These are phyloP conservation scores for Chrysocyon brachyurus DNA, from an alignment of 2,797 vertebrate genomes.

Conservation along the genomic window DNA sequence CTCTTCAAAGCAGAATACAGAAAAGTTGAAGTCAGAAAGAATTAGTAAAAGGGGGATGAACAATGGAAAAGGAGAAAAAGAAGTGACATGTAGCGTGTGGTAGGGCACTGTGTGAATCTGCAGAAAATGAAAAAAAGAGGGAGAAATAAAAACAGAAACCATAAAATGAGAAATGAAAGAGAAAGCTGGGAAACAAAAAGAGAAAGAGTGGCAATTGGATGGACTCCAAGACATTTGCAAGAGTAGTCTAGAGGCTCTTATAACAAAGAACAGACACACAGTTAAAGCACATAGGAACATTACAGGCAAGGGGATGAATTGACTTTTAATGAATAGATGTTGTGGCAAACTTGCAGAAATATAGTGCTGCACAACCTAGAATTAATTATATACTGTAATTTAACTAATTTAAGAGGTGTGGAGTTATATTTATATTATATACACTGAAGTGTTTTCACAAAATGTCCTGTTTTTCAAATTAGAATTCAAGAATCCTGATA, in stretches of 20 bases:
- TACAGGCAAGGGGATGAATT: not conserved
- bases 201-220: not conserved
- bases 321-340: not conserved
- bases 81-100: not conserved
- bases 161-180: constrained; percentile 20
- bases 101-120: not conserved
- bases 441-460: not conserved
- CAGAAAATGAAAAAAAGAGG: not conserved
- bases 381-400: not conserved
- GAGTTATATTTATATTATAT: not conserved
- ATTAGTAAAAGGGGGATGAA: not conserved
- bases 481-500: not conserved
- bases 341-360: not conserved
- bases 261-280: not conserved
- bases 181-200: not conserved
- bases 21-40: not conserved
- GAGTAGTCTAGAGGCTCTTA: not conserved
- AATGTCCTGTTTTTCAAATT: not conserved
- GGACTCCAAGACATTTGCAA: not conserved
- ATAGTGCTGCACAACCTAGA: not conserved
- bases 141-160: not conserved
- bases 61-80: not conserved
- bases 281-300: not conserved
- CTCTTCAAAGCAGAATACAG: not conserved
- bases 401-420: not conserved